These are phyloP conservation scores for Caenorhabditis remanei DNA, from an alignment of 1,140 invertebrate species.

Conservation along the genomic window DNA sequence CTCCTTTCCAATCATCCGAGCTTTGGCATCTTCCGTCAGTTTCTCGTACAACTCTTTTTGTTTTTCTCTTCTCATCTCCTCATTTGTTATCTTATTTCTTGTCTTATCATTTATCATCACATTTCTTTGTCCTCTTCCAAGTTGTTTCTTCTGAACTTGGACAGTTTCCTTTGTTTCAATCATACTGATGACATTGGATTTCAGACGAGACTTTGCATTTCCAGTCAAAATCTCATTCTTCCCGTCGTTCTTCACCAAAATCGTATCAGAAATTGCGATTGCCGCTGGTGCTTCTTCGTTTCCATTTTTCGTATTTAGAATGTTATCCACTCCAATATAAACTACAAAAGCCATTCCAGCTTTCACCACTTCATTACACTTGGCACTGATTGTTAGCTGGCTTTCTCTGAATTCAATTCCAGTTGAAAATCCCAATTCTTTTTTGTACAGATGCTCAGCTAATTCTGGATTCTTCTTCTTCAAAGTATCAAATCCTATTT, in stretches of 20 bases:
- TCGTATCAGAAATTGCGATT: constrained; percentile 61
- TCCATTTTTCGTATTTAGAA: constrained; percentile 87
- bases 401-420: constrained; percentile 98
- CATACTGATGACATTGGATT: constrained; percentile 89
- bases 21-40: constrained; percentile 91
- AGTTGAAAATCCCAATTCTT: constrained; percentile 91
- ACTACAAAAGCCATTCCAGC: constrained; percentile 97
- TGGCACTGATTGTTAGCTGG: constrained; percentile 90
- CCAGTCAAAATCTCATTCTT: constrained; percentile 89
- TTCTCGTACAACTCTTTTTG: constrained; percentile 92
- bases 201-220: constrained; percentile 88
- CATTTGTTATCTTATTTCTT: constrained; percentile 92
- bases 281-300: constrained; percentile 85
- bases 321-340: constrained; percentile 91
- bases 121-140: constrained; percentile 88
- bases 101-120: constrained; percentile 95
- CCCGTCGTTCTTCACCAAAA: constrained; percentile 84
- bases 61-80: constrained; percentile 96
- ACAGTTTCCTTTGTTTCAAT: constrained; percentile 83
- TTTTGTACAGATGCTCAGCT: constrained; percentile 92
- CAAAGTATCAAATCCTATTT: constrained; percentile 86
- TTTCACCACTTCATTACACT: constrained; percentile 85
- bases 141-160: constrained; percentile 79
- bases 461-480: constrained; percentile 91
- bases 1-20: constrained; percentile 88